Base-by-base conservation (phyloP, 2,113 vertebrate species). In the Oncorhynchus kisutch region DNA sequence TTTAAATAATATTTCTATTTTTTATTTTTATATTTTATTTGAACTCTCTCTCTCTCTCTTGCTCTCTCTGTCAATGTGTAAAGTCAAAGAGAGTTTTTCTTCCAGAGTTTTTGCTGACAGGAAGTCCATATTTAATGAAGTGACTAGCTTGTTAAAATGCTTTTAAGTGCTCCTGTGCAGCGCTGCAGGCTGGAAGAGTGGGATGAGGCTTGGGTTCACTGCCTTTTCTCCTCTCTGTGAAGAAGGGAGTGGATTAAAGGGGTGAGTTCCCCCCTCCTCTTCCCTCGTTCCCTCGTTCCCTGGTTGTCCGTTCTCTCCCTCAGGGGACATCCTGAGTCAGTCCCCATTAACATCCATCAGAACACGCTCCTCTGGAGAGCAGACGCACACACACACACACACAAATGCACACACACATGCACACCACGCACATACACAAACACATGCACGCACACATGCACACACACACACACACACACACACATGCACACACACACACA, bases 121-220 rank as follows among this genome's bases (percentile, higher is more conserved):
- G 87, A 92, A 91, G 90, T 92, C 90, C 91, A 94, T 93, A 92
- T 94, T 93, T 94, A 94, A 94, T 94, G 90, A 93, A 93, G 88
- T 91, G 89, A 91, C 86, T 90, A 87, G 90, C 89, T 93, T 93
- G 90, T 92, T 90, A 91, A 93, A 92, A 92, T 86, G 87, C 86
- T 92, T 91, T 91, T 92, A 92, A 92, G 92, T 92, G 92, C 90
- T 91, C 86, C 88, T 91, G 90, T 87, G 81, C 86, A 87, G 85
- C 74, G 89, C 88, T 91, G 79, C 64, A 59, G 90, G 89, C 84
- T 81, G 85, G 70, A 82, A 22, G 24, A 64, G 79, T 73, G 76
- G 54, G 86, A 77, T 82, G 82, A 77, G 73, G 81, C 85, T 91
- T 92, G 92, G 85, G 87, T 91, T 91, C 88, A 88, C 84, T 88